These are phyloP conservation scores for Drosophila antonietae DNA, from an alignment of 2,888 invertebrate species.

Conservation along the genomic window DNA sequence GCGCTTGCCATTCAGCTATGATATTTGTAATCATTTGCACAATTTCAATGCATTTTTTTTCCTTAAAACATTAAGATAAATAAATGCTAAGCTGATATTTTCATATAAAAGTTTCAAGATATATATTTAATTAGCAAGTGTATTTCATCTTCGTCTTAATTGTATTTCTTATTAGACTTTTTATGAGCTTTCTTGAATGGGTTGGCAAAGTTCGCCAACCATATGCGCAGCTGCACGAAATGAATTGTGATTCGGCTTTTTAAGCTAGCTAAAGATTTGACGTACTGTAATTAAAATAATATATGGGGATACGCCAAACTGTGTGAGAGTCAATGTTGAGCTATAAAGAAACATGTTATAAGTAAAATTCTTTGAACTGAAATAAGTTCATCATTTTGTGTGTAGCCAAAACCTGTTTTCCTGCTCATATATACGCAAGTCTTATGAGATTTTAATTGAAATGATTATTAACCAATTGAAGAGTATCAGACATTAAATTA, in stretches of 20 bases:
- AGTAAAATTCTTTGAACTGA: not conserved
- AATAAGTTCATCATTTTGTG: not conserved
- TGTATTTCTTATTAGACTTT: not conserved
- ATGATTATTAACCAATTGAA: not conserved
- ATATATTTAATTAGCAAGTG: not conserved
- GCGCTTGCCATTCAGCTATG: not conserved
- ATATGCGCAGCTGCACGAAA: conserved; percentile 30
- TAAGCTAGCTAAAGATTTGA: conserved; percentile 12
- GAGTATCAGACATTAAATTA: not conserved
- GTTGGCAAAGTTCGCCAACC: conserved; percentile 30
- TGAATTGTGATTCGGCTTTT: conserved; percentile 20
- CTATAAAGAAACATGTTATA: not conserved
- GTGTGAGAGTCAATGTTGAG: not conserved
- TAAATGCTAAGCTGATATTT: too few species aligned
- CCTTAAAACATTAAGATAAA: too few species aligned
- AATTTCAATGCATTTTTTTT: too few species aligned
- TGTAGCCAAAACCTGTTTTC: not conserved
- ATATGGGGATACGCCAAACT: conserved; percentile 2
- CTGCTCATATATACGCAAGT: not conserved
- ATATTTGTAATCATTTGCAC: not conserved
- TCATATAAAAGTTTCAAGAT: too few species aligned
- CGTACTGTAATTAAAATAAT: conserved; percentile 28
- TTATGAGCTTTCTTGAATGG: conserved; percentile 8
- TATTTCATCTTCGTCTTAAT: not conserved
- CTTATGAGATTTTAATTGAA: not conserved